Evolutionary conservation across 2,888 invertebrate species (phyloP).

Genomic region (Drosophila borealis): DNA sequence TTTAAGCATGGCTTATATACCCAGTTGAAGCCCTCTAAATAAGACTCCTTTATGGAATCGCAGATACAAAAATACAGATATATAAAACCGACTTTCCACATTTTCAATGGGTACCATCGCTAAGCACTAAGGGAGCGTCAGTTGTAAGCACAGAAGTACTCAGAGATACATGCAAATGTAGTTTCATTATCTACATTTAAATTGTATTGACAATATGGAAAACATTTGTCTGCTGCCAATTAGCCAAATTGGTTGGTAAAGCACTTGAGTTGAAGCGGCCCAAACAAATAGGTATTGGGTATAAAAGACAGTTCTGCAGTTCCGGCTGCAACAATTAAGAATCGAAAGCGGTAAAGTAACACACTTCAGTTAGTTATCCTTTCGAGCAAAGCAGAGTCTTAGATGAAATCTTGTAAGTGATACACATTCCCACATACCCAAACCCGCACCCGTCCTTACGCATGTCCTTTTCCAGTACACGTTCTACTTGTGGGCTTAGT

Average conservation of each 20-base stretch:
- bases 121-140: background rate
- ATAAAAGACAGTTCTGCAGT: constrained; percentile 51
- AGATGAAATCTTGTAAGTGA: constrained; percentile 66
- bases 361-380: constrained; percentile 53
- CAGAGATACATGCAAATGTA: constrained; percentile 20
- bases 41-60: no score
- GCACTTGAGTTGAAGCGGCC: constrained; percentile 28
- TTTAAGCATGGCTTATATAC: no score
- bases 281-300: constrained; percentile 13
- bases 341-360: constrained; percentile 56
- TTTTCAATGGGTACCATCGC: background rate
- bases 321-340: constrained; percentile 11
- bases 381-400: constrained; percentile 24
- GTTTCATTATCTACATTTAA: constrained; percentile 21
- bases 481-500: constrained; percentile 45
- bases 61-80: no score
- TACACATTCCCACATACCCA: background rate
- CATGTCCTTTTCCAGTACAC: constrained; percentile 42
- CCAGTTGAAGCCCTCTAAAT: no score
- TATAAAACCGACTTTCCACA: background rate
- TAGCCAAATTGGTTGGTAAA: constrained; percentile 30
- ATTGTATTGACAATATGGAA: constrained; percentile 14
- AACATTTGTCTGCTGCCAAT: constrained; percentile 25
- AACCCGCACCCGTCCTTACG: background rate
- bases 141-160: constrained; percentile 1